Evolutionary conservation across 2,113 vertebrate genomes (phyloP), one percentile per base, ranked within the genome.

Genomic region (Struthio camelus): DNA sequence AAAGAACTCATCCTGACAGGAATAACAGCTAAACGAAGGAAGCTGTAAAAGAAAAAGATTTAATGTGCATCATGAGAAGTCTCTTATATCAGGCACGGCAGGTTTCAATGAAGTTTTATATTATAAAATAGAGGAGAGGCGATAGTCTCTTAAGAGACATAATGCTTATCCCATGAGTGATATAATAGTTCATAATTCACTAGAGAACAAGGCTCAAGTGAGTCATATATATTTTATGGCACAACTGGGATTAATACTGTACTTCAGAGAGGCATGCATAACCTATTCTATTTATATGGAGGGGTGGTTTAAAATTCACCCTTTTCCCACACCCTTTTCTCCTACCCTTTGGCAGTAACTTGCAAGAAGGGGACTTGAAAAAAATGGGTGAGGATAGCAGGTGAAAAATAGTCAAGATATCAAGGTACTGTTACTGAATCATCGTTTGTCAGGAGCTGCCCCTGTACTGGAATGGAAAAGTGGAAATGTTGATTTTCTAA

Each of bases 161-260:
- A 90, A 89, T 86, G 92, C 64, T 89, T 95, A 88, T 98, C 97
- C 94, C 93, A 76, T 30, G 94, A 96, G 97, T 87, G 86, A 95
- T 93, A 88, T 89, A 95, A 77, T 96, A 97, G 96, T 96, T 97
- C 94, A 95, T 97, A 97, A 97, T 94, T 97, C 97, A 97, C 97
- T 72, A 92, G 96, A 97, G 97, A 97, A 92, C 87, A 92, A 96
- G 91, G 91, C 97, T 97, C 96, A 95, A 97, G 95, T 88, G 93
- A 94, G 93, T 97, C 91, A 95, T 95, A 93, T 88, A 97, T 88
- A 96, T 97, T 97, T 98, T 97, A 98, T 96, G 77, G 93, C 84
- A 93, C 97, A 96, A 94, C 94, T 96, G 97, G 96, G 97, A 97
- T 98, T 98, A 97, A 97, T 98, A 97, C 50, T 0, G 5, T 86